A percentile compares a stretch with the other conserved stretches of the same genome.
phyloP scores from a whole-genome alignment of 2,797 vertebrate species.

The Selene dorsalis region DNA sequence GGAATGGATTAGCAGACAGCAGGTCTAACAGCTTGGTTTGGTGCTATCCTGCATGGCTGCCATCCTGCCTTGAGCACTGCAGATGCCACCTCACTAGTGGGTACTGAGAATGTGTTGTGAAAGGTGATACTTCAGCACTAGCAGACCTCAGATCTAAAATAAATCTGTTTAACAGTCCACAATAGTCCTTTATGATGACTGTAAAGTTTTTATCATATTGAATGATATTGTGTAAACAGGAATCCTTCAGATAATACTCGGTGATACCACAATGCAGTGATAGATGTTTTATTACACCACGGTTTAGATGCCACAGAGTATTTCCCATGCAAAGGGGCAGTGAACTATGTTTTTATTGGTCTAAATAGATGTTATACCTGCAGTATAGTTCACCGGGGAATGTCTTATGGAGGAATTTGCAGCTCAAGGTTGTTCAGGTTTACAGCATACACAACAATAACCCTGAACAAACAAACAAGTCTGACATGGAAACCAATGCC shows the following conservation, averaged over 20 bases:
- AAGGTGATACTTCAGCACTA: constrained; percentile 65
- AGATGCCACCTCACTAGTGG: constrained; percentile 84
- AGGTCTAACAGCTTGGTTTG: constrained; percentile 83
- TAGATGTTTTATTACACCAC: constrained; percentile 43
- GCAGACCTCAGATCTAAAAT: constrained; percentile 45
- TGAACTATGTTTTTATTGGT: constrained; percentile 57
- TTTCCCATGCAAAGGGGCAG: constrained; percentile 26
- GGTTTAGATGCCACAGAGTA: constrained; percentile 12
- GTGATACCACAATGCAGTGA: constrained; percentile 14
- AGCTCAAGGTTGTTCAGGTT: constrained; percentile 79
- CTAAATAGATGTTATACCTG: constrained; percentile 51
- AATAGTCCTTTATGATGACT: constrained; percentile 30
- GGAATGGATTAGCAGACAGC: constrained; percentile 84
- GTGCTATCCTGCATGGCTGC: constrained; percentile 77
- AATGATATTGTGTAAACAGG: neutral
- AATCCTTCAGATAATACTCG: constrained; percentile 4
- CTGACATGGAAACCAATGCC: constrained; percentile 65
- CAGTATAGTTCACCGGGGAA: constrained; percentile 59
- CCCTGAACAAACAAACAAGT: constrained; percentile 77
- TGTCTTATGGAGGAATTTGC: constrained; percentile 49
- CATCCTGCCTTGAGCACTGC: constrained; percentile 84
- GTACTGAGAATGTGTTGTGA: constrained; percentile 67
- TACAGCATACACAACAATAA: constrained; percentile 68
- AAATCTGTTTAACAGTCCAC: constrained; percentile 28
- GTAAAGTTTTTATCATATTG: constrained; percentile 23